Evolutionary conservation across 1,140 invertebrate genomes (phyloP).

Genomic region (Camponotus vicinus): DNA sequence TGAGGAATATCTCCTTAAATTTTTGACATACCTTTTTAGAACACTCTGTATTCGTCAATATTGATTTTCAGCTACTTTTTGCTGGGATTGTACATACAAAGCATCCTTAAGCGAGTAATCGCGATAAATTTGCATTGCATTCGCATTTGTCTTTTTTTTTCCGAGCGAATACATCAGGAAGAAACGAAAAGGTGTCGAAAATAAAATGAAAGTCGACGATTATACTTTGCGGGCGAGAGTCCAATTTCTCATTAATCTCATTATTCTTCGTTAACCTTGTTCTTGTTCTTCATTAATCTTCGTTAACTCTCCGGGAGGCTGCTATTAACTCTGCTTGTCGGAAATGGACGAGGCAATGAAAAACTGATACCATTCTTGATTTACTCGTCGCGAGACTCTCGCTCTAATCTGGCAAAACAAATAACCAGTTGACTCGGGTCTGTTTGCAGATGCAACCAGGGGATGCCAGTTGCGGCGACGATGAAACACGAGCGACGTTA

Average conservation of each 20-base stretch:
- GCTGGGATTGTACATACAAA: too few relatives aligned
- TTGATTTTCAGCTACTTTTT: too few relatives aligned
- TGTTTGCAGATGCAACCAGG: slow-evolving; percentile 45
- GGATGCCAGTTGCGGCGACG: slow-evolving; percentile 8
- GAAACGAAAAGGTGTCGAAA: background rate
- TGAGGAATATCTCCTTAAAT: too few relatives aligned
- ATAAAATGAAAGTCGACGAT: slow-evolving; percentile 11
- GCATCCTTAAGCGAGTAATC: too few relatives aligned
- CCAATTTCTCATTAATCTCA: slow-evolving; percentile 45
- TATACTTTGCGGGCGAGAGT: background rate
- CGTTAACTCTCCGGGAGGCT: slow-evolving; percentile 27
- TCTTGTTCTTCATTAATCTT: slow-evolving; percentile 49
- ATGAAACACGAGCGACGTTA: slow-evolving; percentile 29
- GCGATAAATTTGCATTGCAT: background rate
- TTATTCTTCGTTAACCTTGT: slow-evolving; percentile 51
- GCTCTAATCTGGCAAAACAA: slow-evolving; percentile 46
- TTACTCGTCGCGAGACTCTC: slow-evolving; percentile 2
- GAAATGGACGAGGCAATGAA: slow-evolving; percentile 15
- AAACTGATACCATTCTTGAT: slow-evolving; percentile 28
- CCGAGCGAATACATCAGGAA: background rate
- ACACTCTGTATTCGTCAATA: too few relatives aligned
- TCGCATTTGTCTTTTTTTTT: background rate
- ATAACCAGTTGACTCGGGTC: slow-evolving; percentile 34
- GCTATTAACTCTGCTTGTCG: slow-evolving; percentile 4
- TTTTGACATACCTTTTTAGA: too few relatives aligned